phyloP scores from a whole-genome alignment of 2,797 vertebrate genomes.

The Mastacembelus armatus region DNA sequence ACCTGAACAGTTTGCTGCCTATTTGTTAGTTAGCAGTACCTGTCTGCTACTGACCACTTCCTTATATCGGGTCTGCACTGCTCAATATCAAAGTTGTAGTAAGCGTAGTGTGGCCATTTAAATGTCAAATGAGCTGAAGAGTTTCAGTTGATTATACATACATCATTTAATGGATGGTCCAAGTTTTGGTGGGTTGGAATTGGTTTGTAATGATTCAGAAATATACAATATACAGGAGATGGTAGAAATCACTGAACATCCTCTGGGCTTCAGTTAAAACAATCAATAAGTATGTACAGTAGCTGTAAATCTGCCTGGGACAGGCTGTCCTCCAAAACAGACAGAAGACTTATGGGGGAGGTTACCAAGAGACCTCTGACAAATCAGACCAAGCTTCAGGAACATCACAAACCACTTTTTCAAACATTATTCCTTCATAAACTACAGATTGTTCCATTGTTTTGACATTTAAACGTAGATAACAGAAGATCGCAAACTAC shows the following conservation, averaged over 20 bases:
- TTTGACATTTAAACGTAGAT: constrained; percentile 56
- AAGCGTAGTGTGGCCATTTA: no score
- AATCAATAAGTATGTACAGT: background rate
- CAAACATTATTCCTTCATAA: constrained; percentile 53
- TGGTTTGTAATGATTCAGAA: no score
- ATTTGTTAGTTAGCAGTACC: no score
- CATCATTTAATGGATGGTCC: no score
- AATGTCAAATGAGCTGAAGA: no score
- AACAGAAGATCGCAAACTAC: constrained; percentile 45
- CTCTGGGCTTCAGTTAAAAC: background rate
- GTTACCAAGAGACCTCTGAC: background rate
- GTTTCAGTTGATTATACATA: no score
- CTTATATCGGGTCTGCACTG: no score
- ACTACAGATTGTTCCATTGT: constrained; percentile 39
- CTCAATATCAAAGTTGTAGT: no score
- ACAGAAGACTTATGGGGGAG: background rate
- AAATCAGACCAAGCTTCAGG: background rate
- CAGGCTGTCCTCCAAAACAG: background rate
- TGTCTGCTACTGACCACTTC: no score
- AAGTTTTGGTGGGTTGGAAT: no score
- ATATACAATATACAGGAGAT: no score
- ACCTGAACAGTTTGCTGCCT: no score
- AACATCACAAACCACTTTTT: constrained; percentile 11
- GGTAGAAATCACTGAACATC: background rate
- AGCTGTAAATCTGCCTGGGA: background rate